Percentiles rank a stretch among this genome's conserved stretches.
Evolutionary conservation across 1,140 invertebrate species (phyloP).

Genomic region (Littorina saxatilis): DNA sequence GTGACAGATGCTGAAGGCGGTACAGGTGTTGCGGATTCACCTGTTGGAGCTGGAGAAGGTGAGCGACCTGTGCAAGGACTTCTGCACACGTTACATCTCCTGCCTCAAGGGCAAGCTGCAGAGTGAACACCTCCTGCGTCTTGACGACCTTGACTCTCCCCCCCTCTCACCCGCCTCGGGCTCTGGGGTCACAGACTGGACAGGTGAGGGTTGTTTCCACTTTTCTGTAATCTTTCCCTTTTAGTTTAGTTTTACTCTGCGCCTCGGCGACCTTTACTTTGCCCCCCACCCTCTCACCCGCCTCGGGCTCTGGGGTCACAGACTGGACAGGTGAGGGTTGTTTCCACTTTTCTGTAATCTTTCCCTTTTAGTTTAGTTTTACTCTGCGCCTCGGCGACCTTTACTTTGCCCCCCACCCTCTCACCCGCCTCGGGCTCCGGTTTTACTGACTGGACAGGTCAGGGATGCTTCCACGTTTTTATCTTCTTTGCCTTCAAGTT

Average conservation of each 20-base stretch:
- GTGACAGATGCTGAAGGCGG: slow-evolving; percentile 74
- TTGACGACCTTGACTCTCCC: slow-evolving; percentile 61
- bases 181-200: neutral
- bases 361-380: too few species aligned
- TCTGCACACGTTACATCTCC: slow-evolving; percentile 74
- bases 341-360: too few species aligned
- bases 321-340: slow-evolving; percentile 3
- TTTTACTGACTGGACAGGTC: neutral
- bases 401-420: slow-evolving; percentile 52
- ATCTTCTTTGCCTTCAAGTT: too few species aligned
- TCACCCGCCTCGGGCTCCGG: neutral
- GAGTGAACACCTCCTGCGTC: slow-evolving; percentile 70
- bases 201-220: neutral
- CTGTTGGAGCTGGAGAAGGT: slow-evolving; percentile 76
- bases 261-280: slow-evolving; percentile 61
- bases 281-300: too few species aligned
- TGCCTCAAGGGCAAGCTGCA: slow-evolving; percentile 75
- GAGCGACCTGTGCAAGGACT: slow-evolving; percentile 75
- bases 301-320: neutral
- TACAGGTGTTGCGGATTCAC: slow-evolving; percentile 76
- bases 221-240: too few species aligned
- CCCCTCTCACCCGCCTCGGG: slow-evolving; percentile 25
- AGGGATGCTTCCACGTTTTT: too few species aligned
- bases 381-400: slow-evolving; percentile 64
- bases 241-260: too few species aligned